Evolutionary conservation across 2,113 vertebrate species (phyloP).

Genomic region (Dasyornis broadbenti): DNA sequence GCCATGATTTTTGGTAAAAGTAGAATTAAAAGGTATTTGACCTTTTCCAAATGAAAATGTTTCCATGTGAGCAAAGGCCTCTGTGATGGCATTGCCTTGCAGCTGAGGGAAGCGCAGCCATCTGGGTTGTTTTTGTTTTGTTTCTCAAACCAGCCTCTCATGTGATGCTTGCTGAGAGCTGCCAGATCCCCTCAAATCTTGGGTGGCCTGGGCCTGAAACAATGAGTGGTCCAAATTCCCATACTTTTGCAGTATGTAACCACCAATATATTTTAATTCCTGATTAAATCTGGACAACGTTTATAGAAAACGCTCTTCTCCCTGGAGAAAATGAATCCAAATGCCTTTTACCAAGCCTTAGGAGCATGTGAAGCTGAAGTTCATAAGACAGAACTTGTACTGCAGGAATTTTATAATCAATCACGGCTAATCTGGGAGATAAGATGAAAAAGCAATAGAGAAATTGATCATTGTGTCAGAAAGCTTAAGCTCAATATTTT

Average conservation of each 20-base stretch:
- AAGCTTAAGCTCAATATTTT: not conserved
- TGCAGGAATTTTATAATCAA: not conserved
- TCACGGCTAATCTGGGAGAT: not conserved
- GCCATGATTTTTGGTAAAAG: not conserved
- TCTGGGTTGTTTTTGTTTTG: constrained; percentile 7
- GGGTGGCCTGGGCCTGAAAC: constrained; percentile 36
- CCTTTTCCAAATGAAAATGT: not conserved
- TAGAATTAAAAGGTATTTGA: not conserved
- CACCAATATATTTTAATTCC: not conserved
- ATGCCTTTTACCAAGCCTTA: not conserved
- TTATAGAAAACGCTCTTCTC: not conserved
- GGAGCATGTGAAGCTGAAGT: not conserved
- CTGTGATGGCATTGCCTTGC: not conserved
- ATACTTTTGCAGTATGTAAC: not conserved
- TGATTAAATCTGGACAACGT: not conserved
- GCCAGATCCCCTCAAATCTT: constrained; percentile 19
- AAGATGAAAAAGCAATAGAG: not conserved
- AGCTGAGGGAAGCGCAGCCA: not conserved
- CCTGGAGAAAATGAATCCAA: not conserved
- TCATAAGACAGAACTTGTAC: not conserved
- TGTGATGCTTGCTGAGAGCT: not conserved
- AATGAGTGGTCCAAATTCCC: not conserved
- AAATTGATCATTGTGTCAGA: not conserved
- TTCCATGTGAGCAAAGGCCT: not conserved
- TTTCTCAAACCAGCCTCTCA: not conserved